These are phyloP conservation scores for Sebastes kiyomatsui DNA, from an alignment of 2,797 vertebrate species.

Conservation along the genomic window DNA sequence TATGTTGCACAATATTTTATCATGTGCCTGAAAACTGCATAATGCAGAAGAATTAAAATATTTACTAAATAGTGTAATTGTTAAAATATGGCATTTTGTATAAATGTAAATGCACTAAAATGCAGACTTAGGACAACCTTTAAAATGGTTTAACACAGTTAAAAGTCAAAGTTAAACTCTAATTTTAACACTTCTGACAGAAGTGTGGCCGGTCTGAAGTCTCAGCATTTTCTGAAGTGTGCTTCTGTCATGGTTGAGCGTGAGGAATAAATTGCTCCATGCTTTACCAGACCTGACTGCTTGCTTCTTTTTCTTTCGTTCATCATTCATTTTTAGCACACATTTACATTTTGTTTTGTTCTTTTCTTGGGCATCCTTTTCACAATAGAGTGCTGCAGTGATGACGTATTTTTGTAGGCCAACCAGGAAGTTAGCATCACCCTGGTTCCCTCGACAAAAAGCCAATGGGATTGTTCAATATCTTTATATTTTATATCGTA, in stretches of 20 bases:
- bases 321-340: neutral
- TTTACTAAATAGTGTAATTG: conserved; percentile 68
- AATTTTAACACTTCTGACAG: conserved; percentile 30
- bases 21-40: conserved; percentile 80
- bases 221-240: conserved; percentile 57
- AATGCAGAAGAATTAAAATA: conserved; percentile 64
- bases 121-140: conserved; percentile 36
- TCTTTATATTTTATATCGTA: too few relatives aligned
- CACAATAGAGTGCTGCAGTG: neutral
- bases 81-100: conserved; percentile 64
- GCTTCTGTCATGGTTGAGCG: conserved; percentile 70
- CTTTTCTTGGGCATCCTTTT: neutral
- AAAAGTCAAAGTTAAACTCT: conserved; percentile 13
- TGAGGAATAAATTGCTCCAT: conserved; percentile 80
- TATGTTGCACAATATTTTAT: conserved; percentile 81
- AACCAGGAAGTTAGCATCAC: too few relatives aligned
- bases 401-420: too few relatives aligned
- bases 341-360: neutral
- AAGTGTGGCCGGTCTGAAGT: conserved; percentile 25
- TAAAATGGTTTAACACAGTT: conserved; percentile 29
- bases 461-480: too few relatives aligned
- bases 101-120: conserved; percentile 66
- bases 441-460: too few relatives aligned
- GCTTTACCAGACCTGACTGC: conserved; percentile 62
- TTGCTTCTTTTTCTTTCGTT: conserved; percentile 59